A percentile compares a stretch with the other conserved stretches of the same genome.
Evolutionary conservation across 2,113 vertebrate species (phyloP).

Genomic region (Salvator merianae): DNA sequence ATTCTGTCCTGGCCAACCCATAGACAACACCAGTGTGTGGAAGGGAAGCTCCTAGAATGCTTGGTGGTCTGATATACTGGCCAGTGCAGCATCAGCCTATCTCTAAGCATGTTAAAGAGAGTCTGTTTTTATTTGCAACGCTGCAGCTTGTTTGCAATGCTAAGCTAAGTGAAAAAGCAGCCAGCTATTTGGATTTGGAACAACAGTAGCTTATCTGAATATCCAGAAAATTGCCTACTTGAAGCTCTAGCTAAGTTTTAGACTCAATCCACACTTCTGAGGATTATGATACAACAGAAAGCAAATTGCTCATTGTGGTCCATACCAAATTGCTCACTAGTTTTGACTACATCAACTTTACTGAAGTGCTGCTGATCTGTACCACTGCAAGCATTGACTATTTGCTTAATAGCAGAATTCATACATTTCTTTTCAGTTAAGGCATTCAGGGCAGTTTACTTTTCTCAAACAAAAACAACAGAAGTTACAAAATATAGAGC

Average conservation of each 20-base stretch:
- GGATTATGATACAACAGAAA: neutral
- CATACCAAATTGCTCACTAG: too few relatives aligned
- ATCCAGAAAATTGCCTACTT: neutral
- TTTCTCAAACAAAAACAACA: neutral
- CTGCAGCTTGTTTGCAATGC: neutral
- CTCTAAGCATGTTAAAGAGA: neutral
- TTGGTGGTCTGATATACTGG: too few relatives aligned
- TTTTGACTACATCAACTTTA: neutral
- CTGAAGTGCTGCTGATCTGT: neutral
- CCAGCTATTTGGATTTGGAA: neutral
- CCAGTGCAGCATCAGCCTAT: too few relatives aligned
- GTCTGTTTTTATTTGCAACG: neutral
- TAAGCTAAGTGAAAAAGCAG: neutral
- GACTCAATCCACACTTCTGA: neutral
- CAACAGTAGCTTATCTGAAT: neutral
- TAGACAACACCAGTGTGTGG: too few relatives aligned
- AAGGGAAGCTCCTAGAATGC: too few relatives aligned
- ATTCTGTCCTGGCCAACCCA: too few relatives aligned
- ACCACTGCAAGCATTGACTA: neutral
- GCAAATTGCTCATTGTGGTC: neutral
- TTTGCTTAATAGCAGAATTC: neutral
- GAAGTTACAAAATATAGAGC: neutral
- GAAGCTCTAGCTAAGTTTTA: neutral
- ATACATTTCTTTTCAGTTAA: neutral
- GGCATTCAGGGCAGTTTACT: neutral